Base-by-base conservation (phyloP, 2,113 vertebrate genomes). In the Clinocottus analis region DNA sequence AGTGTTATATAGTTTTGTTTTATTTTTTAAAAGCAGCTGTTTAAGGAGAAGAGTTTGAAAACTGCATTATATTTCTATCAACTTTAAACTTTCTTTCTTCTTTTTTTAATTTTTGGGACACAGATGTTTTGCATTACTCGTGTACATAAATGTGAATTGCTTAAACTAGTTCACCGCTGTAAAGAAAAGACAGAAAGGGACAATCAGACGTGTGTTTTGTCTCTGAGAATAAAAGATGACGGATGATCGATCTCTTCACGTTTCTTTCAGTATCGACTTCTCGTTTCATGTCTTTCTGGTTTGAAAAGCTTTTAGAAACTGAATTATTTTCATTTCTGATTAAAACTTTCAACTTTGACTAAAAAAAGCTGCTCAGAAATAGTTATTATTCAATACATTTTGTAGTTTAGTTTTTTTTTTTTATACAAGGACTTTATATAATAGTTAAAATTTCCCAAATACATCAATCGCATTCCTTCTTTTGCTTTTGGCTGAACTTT, bases 121-220 rank as follows among this genome's bases (percentile, higher is more conserved):
- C 60, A 75, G 64, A 72, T 21, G 2, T 0, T 74, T 23, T 70
- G 67, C 60, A 59, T 83, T 4, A 71, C 55, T 35, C 2, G 35
- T 89, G 75, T 82, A 82, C 65, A 85, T 72, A 80, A 23, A 45
- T 82, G 63, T 87, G 76, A 61, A 62, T 76, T 59, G 16, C 64
- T 70, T 66, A 25, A 39, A 77, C 47, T 58, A 14, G 59, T 72
- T 72, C 60, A 75, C 51, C n/a, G 33, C 47, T 83, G 72, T 80
- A 64, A 58, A 45, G 29, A 3, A 0, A 43, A 84, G 7, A 70
- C 17, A 71, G 39, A 82, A 82, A 70, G 51, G 29, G 45, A 41
- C 29, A 56, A 65, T 67, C 3, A 1, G 27, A 43, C n/a, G 51
- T 72, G 14, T 31, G n/a, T 64, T 39, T 37, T 61, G 58, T 61